These are phyloP conservation scores for Alentia gelatinosa DNA, from an alignment of 2,888 invertebrate genomes.

Conservation along the genomic window DNA sequence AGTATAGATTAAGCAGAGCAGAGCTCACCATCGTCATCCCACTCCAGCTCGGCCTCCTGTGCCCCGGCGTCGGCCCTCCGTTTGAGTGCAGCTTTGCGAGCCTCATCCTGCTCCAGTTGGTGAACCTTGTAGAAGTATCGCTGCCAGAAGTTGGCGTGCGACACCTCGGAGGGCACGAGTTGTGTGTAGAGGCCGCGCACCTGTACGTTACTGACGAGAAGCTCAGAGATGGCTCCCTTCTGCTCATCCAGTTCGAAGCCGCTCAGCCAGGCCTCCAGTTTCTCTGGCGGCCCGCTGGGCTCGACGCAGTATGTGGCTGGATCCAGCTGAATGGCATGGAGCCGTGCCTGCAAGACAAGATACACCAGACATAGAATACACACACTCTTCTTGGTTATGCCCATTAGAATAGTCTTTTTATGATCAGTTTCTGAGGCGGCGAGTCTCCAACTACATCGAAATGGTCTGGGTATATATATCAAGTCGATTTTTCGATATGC, in stretches of 20 bases:
- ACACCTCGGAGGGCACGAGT: slow-evolving; percentile 84
- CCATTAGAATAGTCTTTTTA: too few relatives aligned
- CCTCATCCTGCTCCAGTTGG: slow-evolving; percentile 88
- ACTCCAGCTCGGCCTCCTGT: slow-evolving; percentile 78
- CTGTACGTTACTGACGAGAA: slow-evolving; percentile 84
- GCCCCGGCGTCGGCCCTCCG: slow-evolving; percentile 82
- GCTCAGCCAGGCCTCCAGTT: slow-evolving; percentile 85
- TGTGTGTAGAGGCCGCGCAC: slow-evolving; percentile 85
- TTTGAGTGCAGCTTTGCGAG: slow-evolving; percentile 85
- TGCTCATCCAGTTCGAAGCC: slow-evolving; percentile 82
- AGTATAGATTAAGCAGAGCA: too few relatives aligned
- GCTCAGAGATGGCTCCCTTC: slow-evolving; percentile 84
- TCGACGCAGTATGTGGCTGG: slow-evolving; percentile 88
- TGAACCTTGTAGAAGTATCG: slow-evolving; percentile 85
- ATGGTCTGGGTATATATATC: too few relatives aligned
- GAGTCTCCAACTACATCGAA: too few relatives aligned
- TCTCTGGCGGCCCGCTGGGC: slow-evolving; percentile 84
- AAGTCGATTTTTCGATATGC: too few relatives aligned
- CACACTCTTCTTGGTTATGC: too few relatives aligned
- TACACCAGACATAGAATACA: too few relatives aligned
- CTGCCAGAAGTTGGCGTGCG: slow-evolving; percentile 90
- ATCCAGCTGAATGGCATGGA: slow-evolving; percentile 87
- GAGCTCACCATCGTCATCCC: slow-evolving; percentile 73
- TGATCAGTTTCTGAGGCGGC: too few relatives aligned
- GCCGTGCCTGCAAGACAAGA: slow-evolving; percentile 84